Conservation (phyloP, 2,797 vertebrate species). For the Parambassis ranga region DNA sequence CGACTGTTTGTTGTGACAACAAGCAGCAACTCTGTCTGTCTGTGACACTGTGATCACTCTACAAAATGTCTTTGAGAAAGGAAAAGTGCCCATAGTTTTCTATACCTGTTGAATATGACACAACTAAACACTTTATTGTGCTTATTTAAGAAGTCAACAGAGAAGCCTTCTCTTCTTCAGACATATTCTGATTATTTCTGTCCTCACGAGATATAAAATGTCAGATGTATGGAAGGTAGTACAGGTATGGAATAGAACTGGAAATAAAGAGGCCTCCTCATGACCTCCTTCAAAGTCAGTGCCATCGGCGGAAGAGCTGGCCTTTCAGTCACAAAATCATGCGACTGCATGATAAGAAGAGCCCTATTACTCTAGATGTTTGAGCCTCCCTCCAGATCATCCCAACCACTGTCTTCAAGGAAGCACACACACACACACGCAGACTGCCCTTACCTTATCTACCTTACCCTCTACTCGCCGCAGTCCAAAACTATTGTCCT, state of each 20-base stretch:
- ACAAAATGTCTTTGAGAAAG: no score
- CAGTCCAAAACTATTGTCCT: constrained; percentile 34
- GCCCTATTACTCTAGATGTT: constrained; percentile 29
- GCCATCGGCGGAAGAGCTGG: not conserved
- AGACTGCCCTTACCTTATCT: constrained; percentile 38
- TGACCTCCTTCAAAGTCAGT: constrained; percentile 31
- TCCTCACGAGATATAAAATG: not conserved
- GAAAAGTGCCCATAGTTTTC: no score
- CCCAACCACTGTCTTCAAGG: constrained; percentile 21
- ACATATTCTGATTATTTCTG: not conserved
- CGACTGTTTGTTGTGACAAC: constrained; percentile 28
- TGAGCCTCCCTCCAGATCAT: constrained; percentile 13
- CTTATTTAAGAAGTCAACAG: no score
- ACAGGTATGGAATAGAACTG: not conserved
- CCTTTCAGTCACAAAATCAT: constrained; percentile 35
- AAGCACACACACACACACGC: not conserved
- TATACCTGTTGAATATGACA: no score
- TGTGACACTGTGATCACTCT: no score
- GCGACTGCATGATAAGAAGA: constrained; percentile 37
- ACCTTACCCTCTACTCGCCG: constrained; percentile 20
- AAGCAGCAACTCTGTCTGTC: not conserved
- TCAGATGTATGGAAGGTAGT: not conserved
- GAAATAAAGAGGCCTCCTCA: not conserved
- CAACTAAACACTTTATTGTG: no score
- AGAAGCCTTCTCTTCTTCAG: not conserved